These are phyloP conservation scores for Chaenodraco wilsoni DNA, from an alignment of 2,797 vertebrate species.

Conservation along the genomic window DNA sequence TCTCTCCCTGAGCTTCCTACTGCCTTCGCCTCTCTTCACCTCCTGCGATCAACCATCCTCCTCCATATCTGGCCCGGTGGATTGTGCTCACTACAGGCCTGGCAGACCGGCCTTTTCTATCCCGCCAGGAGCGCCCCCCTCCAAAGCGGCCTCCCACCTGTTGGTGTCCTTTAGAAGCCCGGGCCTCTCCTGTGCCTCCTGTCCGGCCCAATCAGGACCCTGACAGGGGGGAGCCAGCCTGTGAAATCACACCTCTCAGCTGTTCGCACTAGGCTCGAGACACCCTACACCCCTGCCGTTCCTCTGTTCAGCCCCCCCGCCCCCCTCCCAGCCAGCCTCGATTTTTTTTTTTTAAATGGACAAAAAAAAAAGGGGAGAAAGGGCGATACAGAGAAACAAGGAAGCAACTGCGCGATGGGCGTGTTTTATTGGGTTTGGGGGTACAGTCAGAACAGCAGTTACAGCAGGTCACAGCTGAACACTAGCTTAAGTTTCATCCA, in stretches of 20 bases:
- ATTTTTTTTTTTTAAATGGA: constrained; percentile 67
- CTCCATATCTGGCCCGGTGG: constrained; percentile 70
- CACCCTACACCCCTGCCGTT: constrained; percentile 84
- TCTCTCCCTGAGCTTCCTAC: constrained; percentile 39
- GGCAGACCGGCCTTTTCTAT: constrained; percentile 85
- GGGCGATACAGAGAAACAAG: constrained; percentile 55
- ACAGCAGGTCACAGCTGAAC: constrained; percentile 70
- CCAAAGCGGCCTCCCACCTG: constrained; percentile 89
- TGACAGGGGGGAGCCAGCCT: constrained; percentile 90
- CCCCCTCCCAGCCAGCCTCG: constrained; percentile 58
- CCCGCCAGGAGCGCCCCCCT: constrained; percentile 81
- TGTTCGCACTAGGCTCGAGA: constrained; percentile 88
- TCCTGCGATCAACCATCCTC: constrained; percentile 70
- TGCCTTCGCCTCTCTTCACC: constrained; percentile 41
- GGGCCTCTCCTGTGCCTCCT: constrained; percentile 90
- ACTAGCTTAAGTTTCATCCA: constrained; percentile 66
- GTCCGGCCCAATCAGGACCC: constrained; percentile 94
- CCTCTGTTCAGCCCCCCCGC: constrained; percentile 56
- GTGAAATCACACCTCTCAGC: constrained; percentile 95
- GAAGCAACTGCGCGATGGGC: constrained; percentile 74
- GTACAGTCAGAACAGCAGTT: constrained; percentile 65
- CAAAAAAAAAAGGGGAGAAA: constrained; percentile 34
- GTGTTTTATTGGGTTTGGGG: constrained; percentile 75
- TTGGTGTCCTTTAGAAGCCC: constrained; percentile 93
- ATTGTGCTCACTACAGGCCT: constrained; percentile 82